Evolutionary conservation across 2,888 invertebrate species (phyloP).

Genomic region (Cyclophora punctaria): DNA sequence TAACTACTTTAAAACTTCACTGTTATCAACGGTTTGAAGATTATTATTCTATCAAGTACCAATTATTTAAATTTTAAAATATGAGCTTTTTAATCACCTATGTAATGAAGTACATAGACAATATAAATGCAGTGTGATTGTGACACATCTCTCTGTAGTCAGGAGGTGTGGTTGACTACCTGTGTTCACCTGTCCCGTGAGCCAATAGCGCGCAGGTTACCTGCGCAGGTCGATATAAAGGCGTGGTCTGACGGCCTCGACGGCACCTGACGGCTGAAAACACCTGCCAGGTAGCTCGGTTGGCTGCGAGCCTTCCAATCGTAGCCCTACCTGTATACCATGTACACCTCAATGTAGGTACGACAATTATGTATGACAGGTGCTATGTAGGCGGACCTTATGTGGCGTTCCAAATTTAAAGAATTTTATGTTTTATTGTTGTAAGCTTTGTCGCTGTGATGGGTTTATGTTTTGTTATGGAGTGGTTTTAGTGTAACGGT

Average conservation of each 20-base stretch:
- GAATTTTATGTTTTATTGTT: too few relatives aligned
- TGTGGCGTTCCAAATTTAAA: too few relatives aligned
- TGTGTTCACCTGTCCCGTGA: slow-evolving; percentile 50
- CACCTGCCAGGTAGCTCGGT: slow-evolving; percentile 59
- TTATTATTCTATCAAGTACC: slow-evolving; percentile 11
- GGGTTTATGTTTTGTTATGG: too few relatives aligned
- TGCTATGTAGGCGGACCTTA: too few relatives aligned
- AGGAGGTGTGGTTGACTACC: slow-evolving; percentile 27
- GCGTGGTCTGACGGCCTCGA: slow-evolving; percentile 48
- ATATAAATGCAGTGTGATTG: background rate
- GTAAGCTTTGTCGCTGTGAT: too few relatives aligned
- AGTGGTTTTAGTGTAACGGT: too few relatives aligned
- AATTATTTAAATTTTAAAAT: background rate
- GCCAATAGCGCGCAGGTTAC: slow-evolving; percentile 70
- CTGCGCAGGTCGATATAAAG: slow-evolving; percentile 73
- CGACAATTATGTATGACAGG: too few relatives aligned
- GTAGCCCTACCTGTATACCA: slow-evolving; percentile 37
- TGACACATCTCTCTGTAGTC: background rate
- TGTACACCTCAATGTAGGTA: too few relatives aligned
- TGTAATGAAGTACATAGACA: background rate
- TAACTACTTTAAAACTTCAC: slow-evolving; percentile 20
- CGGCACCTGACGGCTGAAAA: slow-evolving; percentile 43
- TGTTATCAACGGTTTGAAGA: slow-evolving; percentile 27
- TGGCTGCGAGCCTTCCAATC: slow-evolving; percentile 42
- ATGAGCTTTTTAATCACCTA: too few relatives aligned